phyloP scores from a whole-genome alignment of 2,888 invertebrate genomes.

The Heliconius erato region DNA sequence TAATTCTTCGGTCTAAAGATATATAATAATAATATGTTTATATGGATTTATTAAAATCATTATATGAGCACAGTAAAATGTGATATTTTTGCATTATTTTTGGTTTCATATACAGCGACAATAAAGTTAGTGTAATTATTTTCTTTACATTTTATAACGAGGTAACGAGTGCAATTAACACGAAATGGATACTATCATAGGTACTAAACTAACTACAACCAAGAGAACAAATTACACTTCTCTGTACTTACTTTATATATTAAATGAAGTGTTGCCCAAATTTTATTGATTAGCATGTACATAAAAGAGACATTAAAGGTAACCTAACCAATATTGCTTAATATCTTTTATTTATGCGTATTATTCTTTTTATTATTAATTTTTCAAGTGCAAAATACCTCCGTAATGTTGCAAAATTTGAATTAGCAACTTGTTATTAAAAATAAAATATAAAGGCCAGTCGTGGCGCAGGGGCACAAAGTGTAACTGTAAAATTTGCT shows the following conservation, averaged over 20 bases:
- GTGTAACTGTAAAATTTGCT: too few species aligned
- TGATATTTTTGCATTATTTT: background rate
- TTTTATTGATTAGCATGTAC: background rate
- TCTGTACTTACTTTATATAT: background rate
- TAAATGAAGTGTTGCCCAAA: background rate
- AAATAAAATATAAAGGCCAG: background rate
- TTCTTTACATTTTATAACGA: background rate
- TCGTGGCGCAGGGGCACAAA: too few species aligned
- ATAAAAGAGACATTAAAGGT: background rate
- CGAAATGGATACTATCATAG: background rate
- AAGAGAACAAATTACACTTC: background rate
- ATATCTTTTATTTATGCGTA: background rate
- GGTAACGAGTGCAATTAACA: background rate
- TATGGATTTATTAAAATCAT: background rate
- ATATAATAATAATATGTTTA: background rate
- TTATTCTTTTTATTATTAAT: background rate
- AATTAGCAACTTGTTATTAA: background rate
- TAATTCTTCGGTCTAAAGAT: slow-evolving; percentile 17
- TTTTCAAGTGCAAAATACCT: background rate
- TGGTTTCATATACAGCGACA: background rate
- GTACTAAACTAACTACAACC: background rate
- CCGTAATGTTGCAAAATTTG: background rate
- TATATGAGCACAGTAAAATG: background rate
- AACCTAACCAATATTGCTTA: background rate
- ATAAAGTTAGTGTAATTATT: background rate